A percentile compares a stretch with the other conserved stretches of the same genome.
phyloP scores from a whole-genome alignment of 2,797 vertebrate species.

The Syngnathus rostellatus region DNA sequence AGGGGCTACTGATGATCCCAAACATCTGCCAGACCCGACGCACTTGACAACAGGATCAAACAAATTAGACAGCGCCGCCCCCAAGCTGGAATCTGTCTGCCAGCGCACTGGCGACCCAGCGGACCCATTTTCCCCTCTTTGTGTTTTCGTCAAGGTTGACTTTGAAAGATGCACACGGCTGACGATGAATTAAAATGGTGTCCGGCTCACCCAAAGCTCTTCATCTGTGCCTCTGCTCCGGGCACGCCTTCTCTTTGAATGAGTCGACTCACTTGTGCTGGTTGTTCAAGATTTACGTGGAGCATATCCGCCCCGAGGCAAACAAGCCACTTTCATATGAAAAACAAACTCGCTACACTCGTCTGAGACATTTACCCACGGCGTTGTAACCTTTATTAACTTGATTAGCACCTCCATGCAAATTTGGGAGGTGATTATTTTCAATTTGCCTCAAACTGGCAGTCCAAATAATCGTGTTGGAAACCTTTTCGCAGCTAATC shows the following conservation, averaged over 20 bases:
- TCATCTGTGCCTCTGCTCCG: slow-evolving; percentile 37
- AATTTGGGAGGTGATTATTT: slow-evolving; percentile 7
- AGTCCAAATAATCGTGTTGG: background rate
- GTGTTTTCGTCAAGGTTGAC: slow-evolving; percentile 40
- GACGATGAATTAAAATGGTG: slow-evolving; percentile 32
- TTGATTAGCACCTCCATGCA: background rate
- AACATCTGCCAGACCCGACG: slow-evolving; percentile 68
- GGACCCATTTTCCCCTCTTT: slow-evolving; percentile 18
- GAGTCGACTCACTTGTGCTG: background rate
- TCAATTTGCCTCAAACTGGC: slow-evolving; percentile 6
- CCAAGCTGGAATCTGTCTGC: slow-evolving; percentile 41
- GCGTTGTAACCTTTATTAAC: slow-evolving; percentile 1
- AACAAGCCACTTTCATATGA: slow-evolving; percentile 5
- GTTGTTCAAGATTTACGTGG: background rate
- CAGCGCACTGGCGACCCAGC: slow-evolving; percentile 26
- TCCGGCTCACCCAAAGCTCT: slow-evolving; percentile 37
- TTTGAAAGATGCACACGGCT: slow-evolving; percentile 21
- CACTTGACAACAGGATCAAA: slow-evolving; percentile 61
- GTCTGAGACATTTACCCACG: background rate
- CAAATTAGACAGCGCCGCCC: slow-evolving; percentile 58
- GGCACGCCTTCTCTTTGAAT: background rate
- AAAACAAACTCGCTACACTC: background rate
- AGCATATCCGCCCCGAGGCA: slow-evolving; percentile 1
- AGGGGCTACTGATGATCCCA: slow-evolving; percentile 67
- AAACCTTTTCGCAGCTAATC: background rate